Evolutionary conservation across 2,888 invertebrate species (phyloP), one percentile per base, ranked within the genome.

Genomic region (Diloba caeruleocephala): DNA sequence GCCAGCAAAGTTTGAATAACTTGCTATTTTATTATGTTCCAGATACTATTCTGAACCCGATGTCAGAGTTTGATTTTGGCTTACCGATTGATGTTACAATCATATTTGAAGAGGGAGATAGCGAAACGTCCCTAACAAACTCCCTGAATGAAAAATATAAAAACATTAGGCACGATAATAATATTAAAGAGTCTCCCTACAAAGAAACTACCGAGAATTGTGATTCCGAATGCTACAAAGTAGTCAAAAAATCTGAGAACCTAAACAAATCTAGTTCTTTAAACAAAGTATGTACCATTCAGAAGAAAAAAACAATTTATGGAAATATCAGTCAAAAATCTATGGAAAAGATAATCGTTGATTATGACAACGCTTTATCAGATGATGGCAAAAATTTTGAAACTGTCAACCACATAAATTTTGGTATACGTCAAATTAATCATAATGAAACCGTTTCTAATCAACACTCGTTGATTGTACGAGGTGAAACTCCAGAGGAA

Each of bases 51-150:
- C 15, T 68, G 3, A 45, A 58, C 15, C 57, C 53, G 36, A 80
- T 84, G 81, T 65, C 63, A 3, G 42, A 66, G 2, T 82, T 58
- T 58, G 76, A 84, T 54, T 81, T 82, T 48, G 76, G 37, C 14
- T n/a, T 19, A 14, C 78, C 81, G 15, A 57, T 81, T 2, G 38
- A 58, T n/a, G 70, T 73, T 37, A 74, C 71, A 32, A 49, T 83
- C 19, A 55, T 67, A 39, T 71, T 71, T 56, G 80, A 78, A 49
- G 82, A 82, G 12, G 69, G 58, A 23, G 75, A 79, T 13, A 72
- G 76, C 10, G 71, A 77, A n/a, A 9, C 9, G 7, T n/a, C 37
- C n/a, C 12, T 25, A 19, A 17, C 46, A 34, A 51, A 33, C 31
- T 4, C 7, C 31, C 31, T 12, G 3, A 46, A 13, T 34, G 42